Percentiles rank a stretch among this genome's conserved stretches.
These are phyloP conservation scores for Actinia tenebrosa DNA, from an alignment of 64 coral and sea anemone genomes.

Conservation along the genomic window DNA sequence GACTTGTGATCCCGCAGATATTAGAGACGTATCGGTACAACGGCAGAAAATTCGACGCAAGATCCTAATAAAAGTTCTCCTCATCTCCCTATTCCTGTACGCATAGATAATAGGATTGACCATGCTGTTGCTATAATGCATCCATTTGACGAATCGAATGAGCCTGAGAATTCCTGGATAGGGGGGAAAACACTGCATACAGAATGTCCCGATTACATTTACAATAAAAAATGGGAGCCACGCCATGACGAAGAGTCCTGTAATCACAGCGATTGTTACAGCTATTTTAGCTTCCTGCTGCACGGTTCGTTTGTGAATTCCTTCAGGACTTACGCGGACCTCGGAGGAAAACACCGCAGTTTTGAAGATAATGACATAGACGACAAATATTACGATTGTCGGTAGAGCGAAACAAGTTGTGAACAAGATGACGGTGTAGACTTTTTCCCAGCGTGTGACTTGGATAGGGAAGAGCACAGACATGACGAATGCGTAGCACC, in stretches of 20 bases:
- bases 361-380: conserved; percentile 64
- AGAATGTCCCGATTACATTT: conserved; percentile 59
- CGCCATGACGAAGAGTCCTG: conserved; percentile 57
- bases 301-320: neutral
- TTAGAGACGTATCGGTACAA: neutral
- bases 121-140: conserved; percentile 90
- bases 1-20: neutral
- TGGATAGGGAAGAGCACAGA: conserved; percentile 67
- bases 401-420: conserved; percentile 62
- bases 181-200: conserved; percentile 34
- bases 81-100: conserved; percentile 74
- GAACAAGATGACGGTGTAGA: conserved; percentile 69
- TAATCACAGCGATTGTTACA: conserved; percentile 64
- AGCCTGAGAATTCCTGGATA: conserved; percentile 32
- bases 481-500: conserved; percentile 64
- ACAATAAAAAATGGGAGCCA: conserved; percentile 75
- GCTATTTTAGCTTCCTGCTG: conserved; percentile 71
- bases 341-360: conserved; percentile 36
- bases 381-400: conserved; percentile 33
- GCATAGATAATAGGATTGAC: conserved; percentile 78
- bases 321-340: conserved; percentile 41
- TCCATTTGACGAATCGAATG: conserved; percentile 86
- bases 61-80: conserved; percentile 53
- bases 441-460: conserved; percentile 37
- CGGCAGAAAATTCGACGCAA: neutral